Conservation (phyloP, 2,797 vertebrate species). For the Fratercula arctica region DNA sequence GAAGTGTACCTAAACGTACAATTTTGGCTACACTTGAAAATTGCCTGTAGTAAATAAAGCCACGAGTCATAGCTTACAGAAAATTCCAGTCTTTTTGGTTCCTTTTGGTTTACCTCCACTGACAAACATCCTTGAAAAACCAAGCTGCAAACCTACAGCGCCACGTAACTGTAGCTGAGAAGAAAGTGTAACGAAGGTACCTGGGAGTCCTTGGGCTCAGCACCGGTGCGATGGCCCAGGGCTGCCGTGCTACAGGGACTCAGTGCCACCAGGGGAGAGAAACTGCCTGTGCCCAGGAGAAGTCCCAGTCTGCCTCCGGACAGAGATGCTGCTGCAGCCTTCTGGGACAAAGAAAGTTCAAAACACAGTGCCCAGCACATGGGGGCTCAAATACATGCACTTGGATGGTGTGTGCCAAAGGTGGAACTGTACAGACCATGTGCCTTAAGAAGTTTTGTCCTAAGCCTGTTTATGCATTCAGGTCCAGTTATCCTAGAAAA, state of each 20-base stretch:
- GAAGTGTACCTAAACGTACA: neutral
- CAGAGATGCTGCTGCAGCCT: neutral
- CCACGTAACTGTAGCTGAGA: neutral
- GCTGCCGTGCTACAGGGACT: accelerated
- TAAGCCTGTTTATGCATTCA: neutral
- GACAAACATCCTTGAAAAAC: neutral
- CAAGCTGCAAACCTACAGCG: neutral
- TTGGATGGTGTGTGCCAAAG: neutral
- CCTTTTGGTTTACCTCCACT: neutral
- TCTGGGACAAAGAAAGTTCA: neutral
- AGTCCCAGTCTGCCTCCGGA: accelerated
- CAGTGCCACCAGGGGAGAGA: neutral
- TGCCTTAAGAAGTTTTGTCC: neutral
- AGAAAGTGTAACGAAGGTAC: neutral
- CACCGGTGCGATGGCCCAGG: accelerated
- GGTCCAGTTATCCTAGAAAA: neutral
- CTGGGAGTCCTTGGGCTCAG: accelerated
- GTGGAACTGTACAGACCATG: neutral
- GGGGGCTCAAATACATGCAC: neutral
- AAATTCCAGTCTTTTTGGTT: neutral
- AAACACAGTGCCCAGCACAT: accelerated
- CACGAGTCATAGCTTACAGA: neutral
- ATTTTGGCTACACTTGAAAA: neutral
- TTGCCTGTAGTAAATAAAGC: neutral
- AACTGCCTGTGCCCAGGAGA: neutral